Evolutionary conservation across 2,888 invertebrate genomes (phyloP), one percentile per base, ranked within the genome.

Genomic region (Brachyptera risi): DNA sequence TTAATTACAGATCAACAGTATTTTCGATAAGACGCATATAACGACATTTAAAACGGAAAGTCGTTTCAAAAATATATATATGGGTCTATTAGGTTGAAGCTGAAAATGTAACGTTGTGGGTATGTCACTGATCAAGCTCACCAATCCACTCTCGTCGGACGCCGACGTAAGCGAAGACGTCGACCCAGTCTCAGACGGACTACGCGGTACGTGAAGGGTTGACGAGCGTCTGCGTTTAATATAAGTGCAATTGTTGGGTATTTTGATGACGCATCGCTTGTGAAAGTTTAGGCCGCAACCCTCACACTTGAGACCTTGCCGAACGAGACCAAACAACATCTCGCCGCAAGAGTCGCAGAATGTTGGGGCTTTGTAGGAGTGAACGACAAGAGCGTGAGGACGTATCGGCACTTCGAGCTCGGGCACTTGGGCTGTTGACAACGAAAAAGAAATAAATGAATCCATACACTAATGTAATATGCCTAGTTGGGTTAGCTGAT

Each of bases 341-440:
- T 98, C 98, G 37, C 98, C 98, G 78, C 99, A 99, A 80, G 96
- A 97, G 83, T 99, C 98, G 80, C 98, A 99, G 83, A 99, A 99
- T 66, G 99, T 97, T 65, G 99, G 99, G 68, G 93, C 90, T 81
- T 96, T 97, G 80, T 98, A 99, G 24, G 97, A 97, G 81, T 99
- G 98, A 67, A 99, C 96, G 68, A 88, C 86, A 61, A 99, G 84
- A 67, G 92, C 87, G 80, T 99, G 98, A 59, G 97, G 94, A 73
- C 92, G 85, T 69, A 87, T 79, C 63, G 86, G 84, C 71, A 85
- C 78, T 66, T 78, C 78, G 68, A 81, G 80, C 68, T 78, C 77
- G 66, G 78, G 79, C 65, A 81, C 78, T 74, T 80, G 82, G 63
- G 78, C 80, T 80, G 68, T 26, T 19, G 24, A 7, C 23, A 49